Conservation (phyloP, 2,888 invertebrate genomes). For the Ditula angustiorana region DNA sequence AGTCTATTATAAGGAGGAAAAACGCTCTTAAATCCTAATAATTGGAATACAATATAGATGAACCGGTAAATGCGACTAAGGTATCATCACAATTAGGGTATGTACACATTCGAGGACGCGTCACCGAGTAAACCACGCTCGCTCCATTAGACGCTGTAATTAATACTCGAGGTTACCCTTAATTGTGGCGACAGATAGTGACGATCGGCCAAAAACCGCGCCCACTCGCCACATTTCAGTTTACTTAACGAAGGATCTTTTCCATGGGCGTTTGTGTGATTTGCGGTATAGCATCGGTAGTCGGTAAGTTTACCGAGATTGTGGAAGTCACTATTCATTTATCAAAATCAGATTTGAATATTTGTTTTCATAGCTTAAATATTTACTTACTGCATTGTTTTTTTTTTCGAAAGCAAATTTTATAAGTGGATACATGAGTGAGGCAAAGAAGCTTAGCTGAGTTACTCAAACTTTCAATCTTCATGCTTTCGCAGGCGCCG, state of each 20-base stretch:
- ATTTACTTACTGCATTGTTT: too few relatives aligned
- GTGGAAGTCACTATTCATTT: background rate
- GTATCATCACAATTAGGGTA: constrained; percentile 55
- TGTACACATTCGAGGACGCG: constrained; percentile 66
- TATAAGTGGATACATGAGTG: too few relatives aligned
- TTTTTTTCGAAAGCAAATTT: too few relatives aligned
- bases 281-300: constrained; percentile 16
- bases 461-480: constrained; percentile 30
- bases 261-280: constrained; percentile 28
- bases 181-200: constrained; percentile 76
- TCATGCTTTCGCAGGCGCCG: constrained; percentile 42
- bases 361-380: too few relatives aligned
- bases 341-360: background rate
- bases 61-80: constrained; percentile 37
- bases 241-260: constrained; percentile 31
- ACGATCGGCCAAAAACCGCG: constrained; percentile 71
- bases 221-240: constrained; percentile 52
- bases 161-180: constrained; percentile 79
- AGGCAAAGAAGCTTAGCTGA: background rate
- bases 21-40: constrained; percentile 48
- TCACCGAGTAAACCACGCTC: constrained; percentile 67
- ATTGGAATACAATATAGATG: constrained; percentile 41
- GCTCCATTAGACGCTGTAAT: constrained; percentile 83
- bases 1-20: background rate
- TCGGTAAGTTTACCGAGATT: background rate